Evolutionary conservation across 1,140 invertebrate genomes (phyloP).

Genomic region (Dendrolimus kikuchii): DNA sequence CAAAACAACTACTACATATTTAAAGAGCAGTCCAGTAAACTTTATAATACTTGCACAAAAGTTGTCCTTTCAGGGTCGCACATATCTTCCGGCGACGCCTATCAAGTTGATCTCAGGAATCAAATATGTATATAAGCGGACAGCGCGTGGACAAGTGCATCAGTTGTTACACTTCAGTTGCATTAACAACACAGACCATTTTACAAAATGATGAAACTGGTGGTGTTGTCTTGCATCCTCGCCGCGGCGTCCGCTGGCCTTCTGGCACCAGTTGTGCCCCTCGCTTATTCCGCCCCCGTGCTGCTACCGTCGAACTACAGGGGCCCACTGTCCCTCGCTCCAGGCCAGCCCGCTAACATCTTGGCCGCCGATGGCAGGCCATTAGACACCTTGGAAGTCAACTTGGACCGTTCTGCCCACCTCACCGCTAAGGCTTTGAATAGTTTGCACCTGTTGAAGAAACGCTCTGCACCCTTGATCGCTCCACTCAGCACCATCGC

Average conservation of each 20-base stretch:
- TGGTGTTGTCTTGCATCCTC: constrained; percentile 72
- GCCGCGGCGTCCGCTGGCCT: constrained; percentile 57
- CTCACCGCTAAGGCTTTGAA: constrained; percentile 35
- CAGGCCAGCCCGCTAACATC: constrained; percentile 52
- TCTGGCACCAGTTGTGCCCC: constrained; percentile 27
- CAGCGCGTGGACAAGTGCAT: constrained; percentile 21
- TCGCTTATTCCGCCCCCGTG: constrained; percentile 19
- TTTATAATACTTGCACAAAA: constrained; percentile 25
- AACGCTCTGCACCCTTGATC: constrained; percentile 28
- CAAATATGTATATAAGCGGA: constrained; percentile 38
- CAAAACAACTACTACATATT: no score
- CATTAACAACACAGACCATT: constrained; percentile 56
- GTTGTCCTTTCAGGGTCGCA: constrained; percentile 26
- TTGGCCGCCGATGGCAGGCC: constrained; percentile 44
- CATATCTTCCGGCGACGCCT: constrained; percentile 27
- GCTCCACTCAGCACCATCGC: constrained; percentile 21
- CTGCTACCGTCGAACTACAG: constrained; percentile 42
- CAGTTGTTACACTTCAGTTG: constrained; percentile 32
- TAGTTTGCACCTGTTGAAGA: constrained; percentile 43
- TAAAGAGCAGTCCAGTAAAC: constrained; percentile 14
- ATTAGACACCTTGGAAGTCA: constrained; percentile 59
- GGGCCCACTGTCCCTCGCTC: constrained; percentile 49
- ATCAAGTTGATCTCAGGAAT: constrained; percentile 16
- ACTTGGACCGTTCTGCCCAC: constrained; percentile 62
- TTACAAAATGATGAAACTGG: constrained; percentile 68